Conservation (phyloP, 2,113 vertebrate genomes). For the Pteronura brasiliensis region DNA sequence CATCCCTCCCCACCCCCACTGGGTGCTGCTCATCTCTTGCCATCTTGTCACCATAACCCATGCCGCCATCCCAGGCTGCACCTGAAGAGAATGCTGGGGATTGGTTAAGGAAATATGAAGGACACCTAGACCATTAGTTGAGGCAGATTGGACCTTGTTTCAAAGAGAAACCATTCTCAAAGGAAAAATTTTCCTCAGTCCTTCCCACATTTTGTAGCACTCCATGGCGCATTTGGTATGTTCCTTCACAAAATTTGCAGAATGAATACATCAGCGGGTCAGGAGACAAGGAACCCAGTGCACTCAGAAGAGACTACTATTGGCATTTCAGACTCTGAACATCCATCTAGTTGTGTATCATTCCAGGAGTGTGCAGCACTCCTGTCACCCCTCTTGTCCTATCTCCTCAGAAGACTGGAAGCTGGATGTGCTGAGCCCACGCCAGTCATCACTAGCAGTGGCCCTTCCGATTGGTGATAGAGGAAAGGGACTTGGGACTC, state of each 20-base stretch:
- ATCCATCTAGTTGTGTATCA: background rate
- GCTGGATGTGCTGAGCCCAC: background rate
- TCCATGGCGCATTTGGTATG: background rate
- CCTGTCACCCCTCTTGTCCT: background rate
- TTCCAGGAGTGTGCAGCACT: background rate
- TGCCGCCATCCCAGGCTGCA: no score
- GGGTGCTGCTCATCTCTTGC: background rate
- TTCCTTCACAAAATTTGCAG: background rate
- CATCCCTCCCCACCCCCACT: background rate
- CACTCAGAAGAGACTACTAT: background rate
- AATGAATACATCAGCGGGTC: background rate
- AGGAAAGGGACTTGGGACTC: background rate
- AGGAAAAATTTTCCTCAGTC: background rate
- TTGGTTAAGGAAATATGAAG: background rate
- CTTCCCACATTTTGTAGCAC: background rate
- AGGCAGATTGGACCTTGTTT: background rate
- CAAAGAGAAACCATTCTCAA: slow-evolving; percentile 14
- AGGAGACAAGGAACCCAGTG: background rate
- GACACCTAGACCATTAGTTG: background rate
- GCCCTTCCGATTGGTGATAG: background rate
- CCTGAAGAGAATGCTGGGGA: background rate
- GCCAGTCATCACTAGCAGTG: background rate
- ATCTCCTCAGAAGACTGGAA: background rate
- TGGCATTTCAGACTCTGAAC: background rate
- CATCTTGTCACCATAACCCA: background rate